Conservation (phyloP, 2,888 invertebrate species). For the Deroplatys truncata region DNA sequence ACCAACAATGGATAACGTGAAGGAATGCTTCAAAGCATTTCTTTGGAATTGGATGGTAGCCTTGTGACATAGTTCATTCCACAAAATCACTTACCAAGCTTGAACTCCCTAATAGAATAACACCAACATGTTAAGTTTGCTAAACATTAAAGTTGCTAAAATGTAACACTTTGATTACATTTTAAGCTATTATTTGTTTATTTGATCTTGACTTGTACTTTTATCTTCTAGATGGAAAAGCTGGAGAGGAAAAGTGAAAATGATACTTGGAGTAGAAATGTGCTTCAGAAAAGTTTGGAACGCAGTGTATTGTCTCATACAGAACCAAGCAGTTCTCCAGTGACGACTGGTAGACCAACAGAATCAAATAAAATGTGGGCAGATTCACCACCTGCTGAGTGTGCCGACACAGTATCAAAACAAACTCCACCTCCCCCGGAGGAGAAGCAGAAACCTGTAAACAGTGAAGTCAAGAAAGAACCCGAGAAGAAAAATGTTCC, state of each 20-base stretch:
- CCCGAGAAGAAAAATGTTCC: slow-evolving; percentile 3
- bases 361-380: slow-evolving; percentile 26
- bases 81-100: no score
- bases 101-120: no score
- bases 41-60: no score
- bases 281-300: slow-evolving; percentile 10
- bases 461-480: slow-evolving; percentile 16
- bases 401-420: slow-evolving; percentile 3
- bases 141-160: no score
- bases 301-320: background rate
- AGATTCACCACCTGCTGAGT: slow-evolving; percentile 21
- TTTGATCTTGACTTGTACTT: no score
- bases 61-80: no score
- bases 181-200: no score
- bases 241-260: slow-evolving; percentile 20
- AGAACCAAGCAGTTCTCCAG: background rate
- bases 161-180: no score
- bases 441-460: slow-evolving; percentile 10
- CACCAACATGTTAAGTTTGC: no score
- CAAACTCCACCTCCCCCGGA: slow-evolving; percentile 14
- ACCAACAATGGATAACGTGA: no score
- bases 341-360: background rate
- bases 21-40: no score
- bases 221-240: slow-evolving; percentile 7
- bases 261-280: slow-evolving; percentile 20